Evolutionary conservation across 2,113 vertebrate species (phyloP).

Genomic region (Melanotaenia duboulayi): DNA sequence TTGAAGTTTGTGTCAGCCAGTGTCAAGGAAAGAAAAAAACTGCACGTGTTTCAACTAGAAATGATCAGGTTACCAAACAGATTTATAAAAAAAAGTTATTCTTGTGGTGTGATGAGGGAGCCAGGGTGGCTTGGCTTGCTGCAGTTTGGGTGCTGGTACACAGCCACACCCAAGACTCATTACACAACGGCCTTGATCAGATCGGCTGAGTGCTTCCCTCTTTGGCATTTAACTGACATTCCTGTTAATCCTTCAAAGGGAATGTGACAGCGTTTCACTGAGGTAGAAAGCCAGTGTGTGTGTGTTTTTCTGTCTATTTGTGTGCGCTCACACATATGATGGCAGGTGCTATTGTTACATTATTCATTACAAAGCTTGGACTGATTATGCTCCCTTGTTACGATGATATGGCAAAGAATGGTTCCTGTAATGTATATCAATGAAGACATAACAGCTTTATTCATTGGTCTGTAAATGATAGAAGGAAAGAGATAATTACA

Average conservation of each 20-base stretch:
- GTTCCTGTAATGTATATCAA: conserved; percentile 67
- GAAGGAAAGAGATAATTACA: conserved; percentile 73
- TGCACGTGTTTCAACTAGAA: not conserved
- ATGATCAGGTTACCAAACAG: not conserved
- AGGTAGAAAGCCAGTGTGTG: conserved; percentile 30
- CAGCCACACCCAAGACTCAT: conserved; percentile 27
- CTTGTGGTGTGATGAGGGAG: not conserved
- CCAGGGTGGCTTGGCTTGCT: not conserved
- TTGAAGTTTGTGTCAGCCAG: conserved; percentile 20
- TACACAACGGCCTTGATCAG: conserved; percentile 10
- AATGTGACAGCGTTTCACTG: conserved; percentile 26
- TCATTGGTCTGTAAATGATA: conserved; percentile 62
- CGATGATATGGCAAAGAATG: conserved; percentile 49
- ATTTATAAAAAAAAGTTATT: conserved; percentile 17
- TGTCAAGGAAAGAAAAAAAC: not conserved
- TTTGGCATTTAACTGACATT: conserved; percentile 68
- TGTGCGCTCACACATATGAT: conserved; percentile 27
- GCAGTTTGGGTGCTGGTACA: not conserved
- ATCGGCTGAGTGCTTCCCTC: conserved; percentile 28
- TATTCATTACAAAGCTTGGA: conserved; percentile 69
- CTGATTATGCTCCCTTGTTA: conserved; percentile 67
- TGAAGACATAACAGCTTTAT: conserved; percentile 65
- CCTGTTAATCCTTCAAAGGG: conserved; percentile 64
- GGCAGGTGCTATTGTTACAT: conserved; percentile 63
- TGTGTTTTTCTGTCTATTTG: conserved; percentile 27